Percentiles rank a stretch among this genome's conserved stretches.
These are phyloP conservation scores for Telenomus remus DNA, from an alignment of 1,140 invertebrate genomes.

Conservation along the genomic window DNA sequence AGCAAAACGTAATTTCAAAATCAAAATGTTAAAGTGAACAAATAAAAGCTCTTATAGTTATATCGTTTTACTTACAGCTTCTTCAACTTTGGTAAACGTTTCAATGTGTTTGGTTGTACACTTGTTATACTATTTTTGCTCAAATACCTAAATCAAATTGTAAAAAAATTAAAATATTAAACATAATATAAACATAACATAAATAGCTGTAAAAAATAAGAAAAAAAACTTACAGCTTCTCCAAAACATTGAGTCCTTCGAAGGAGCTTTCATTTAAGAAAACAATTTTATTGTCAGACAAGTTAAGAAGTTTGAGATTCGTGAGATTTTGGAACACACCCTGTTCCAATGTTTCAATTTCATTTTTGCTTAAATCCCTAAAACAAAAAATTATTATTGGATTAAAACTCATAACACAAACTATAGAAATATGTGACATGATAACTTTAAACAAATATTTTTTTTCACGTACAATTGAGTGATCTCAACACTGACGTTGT, in stretches of 20 bases:
- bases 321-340: constrained; percentile 84
- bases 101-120: constrained; percentile 85
- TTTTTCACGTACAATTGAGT: constrained; percentile 71
- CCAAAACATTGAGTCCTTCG: constrained; percentile 78
- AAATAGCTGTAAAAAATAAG: not conserved
- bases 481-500: constrained; percentile 66
- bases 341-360: constrained; percentile 82
- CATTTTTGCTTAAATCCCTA: constrained; percentile 86
- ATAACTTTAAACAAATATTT: no score
- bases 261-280: constrained; percentile 80
- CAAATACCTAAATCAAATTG: constrained; percentile 78
- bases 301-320: constrained; percentile 80
- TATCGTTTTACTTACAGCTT: constrained; percentile 74
- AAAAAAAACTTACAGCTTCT: constrained; percentile 76
- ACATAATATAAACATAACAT: no score
- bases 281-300: constrained; percentile 81
- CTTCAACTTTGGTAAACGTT: constrained; percentile 80
- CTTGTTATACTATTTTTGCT: constrained; percentile 85
- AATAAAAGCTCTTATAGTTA: not conserved
- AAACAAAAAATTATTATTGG: constrained; percentile 57
- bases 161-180: not conserved
- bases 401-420: no score
- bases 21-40: constrained; percentile 36
- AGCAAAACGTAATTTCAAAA: constrained; percentile 53
- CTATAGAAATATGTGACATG: no score